A percentile compares a stretch with the other conserved stretches of the same genome.
Conservation (phyloP, 2,888 invertebrate species). For the Serrognathus titanus region DNA sequence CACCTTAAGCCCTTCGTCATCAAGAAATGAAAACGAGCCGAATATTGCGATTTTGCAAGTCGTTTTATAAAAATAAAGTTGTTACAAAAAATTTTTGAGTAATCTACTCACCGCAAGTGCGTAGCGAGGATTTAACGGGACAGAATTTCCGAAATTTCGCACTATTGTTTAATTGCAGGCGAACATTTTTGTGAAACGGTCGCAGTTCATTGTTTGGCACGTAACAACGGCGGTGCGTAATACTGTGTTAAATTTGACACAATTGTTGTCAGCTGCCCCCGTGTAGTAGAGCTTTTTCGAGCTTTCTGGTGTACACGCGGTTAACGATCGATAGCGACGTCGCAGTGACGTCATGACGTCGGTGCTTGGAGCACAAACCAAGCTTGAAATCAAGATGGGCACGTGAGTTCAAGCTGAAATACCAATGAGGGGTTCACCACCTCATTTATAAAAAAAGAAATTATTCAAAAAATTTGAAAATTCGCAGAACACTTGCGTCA, state of each 20-base stretch:
- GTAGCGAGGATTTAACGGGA: constrained; percentile 30
- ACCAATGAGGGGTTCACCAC: too few relatives aligned
- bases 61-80: constrained; percentile 7
- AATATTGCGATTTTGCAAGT: constrained; percentile 8
- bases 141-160: constrained; percentile 6
- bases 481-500: too few relatives aligned
- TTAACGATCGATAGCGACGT: constrained; percentile 48
- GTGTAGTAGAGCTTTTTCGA: constrained; percentile 32
- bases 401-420: not conserved
- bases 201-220: constrained; percentile 9
- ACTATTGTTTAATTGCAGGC: constrained; percentile 7
- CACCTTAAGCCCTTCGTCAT: not conserved
- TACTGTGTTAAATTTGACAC: constrained; percentile 22
- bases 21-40: not conserved
- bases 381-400: constrained; percentile 18
- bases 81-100: not conserved
- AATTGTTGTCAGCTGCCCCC: constrained; percentile 24
- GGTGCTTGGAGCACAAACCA: constrained; percentile 18
- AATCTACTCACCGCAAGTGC: constrained; percentile 33
- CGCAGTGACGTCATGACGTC: constrained; percentile 47
- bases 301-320: constrained; percentile 45
- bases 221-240: too few relatives aligned
- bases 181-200: constrained; percentile 6
- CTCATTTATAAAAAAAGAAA: too few relatives aligned
- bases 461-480: too few relatives aligned